Evolutionary conservation across 1,140 invertebrate species (phyloP), one percentile per base, ranked within the genome.

Genomic region (Sitophilus oryzae): DNA sequence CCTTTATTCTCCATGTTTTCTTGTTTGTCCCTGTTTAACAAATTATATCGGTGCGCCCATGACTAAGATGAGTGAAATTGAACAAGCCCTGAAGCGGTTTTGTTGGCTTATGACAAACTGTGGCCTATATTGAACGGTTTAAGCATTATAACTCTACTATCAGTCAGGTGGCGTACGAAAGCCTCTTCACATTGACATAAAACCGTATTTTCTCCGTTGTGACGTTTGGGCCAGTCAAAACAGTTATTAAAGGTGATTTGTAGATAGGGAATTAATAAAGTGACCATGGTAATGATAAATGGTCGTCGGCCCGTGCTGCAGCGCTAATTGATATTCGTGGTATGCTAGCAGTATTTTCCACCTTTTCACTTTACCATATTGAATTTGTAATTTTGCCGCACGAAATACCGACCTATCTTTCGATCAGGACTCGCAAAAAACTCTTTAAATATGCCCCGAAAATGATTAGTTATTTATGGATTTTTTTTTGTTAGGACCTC

Each of bases 221-320:
- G 44, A 46, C 16, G 25, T 35, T 30, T 6, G 8, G 19, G 44
- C 15, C 44, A 46, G 44, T 46, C 44, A 46, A 46, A 46, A 46
- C 25, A 46, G 44, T 46, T 46, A 46, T 46, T 46, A 46, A 46
- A 30, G n/a, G 25, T 46, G 44, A 46, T 46, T 46, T 46, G 44
- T 46, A 35, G 44, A 46, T 46, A 35, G 44, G 23, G 46, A 49
- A 49, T 49, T 49, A 37, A 49, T 49, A 49, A 49, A 49, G 46
- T 49, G 34, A n/a, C 35, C 34, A 38, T 37, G 34, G 30, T 38
- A 49, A 49, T 49, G 34, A 49, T 30, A 49, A 49, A 36, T 34
- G 46, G 46, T 20, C 18, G 25, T 30, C 11, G 5, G 11, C 5
- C 25, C 11, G 25, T 30, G 11, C 5, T 30, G 25, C 11, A 30